Evolutionary conservation across 2,797 vertebrate genomes (phyloP), one percentile per base, ranked within the genome.

Genomic region (Sebastes vulpes): DNA sequence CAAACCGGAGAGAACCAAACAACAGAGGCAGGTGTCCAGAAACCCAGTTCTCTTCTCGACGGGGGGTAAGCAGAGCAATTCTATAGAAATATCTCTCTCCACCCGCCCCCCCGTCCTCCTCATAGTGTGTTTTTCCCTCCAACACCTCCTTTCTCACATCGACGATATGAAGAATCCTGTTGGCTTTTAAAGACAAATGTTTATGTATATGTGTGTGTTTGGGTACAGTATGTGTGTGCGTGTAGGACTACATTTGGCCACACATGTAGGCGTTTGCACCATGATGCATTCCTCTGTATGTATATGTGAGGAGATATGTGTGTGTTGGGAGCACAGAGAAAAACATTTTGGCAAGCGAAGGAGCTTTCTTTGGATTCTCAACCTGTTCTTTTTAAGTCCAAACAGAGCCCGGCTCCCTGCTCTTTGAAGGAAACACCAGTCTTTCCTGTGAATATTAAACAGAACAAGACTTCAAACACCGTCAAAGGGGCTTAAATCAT

Each of bases 391-490:
- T 83, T 79, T 50, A 84, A 91, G 88, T 90, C 86, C 74, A 90
- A 91, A 82, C 75, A 91, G 87, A 90, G 85, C 79, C 77, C 58
- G 46, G 21, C 77, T 79, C 73, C 18, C 71, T 60, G 75, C 84
- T 89, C 66, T 87, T 89, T 83, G 54, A 89, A 82, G 87, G 83
- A 88, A 88, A 81, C 75, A 65, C 50, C 38, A 46, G 70, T 74
- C 84, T 70, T 88, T 84, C 77, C 81, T 71, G 83, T 92, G 94
- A 94, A 95, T 94, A 89, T 93, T 92, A 92, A 94, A 90, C 72
- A 79, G 75, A 92, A 91, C 81, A 75, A 86, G 84, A 84, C 89
- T 93, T 95, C 92, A 95, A 93, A 94, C 86, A 80, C 69, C 23
- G 71, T 88, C 61, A 67, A 78, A 78, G 70, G 67, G 78, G 79